Evolutionary conservation across 2,888 invertebrate species (phyloP).

Genomic region (Drosophila paracracens): DNA sequence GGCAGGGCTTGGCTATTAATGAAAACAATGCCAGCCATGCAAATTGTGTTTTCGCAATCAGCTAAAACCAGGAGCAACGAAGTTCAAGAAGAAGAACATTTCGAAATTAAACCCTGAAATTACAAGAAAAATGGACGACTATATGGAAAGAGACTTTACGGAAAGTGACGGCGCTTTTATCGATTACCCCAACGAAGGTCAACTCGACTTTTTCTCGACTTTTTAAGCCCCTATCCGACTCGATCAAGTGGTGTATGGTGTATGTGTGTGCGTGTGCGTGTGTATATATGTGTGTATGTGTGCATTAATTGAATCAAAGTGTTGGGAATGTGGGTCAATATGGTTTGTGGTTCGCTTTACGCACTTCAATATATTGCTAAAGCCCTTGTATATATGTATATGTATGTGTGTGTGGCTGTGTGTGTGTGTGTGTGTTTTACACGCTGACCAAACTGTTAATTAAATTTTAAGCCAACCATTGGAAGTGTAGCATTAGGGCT

Average conservation of each 20-base stretch:
- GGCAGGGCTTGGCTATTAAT: constrained; percentile 70
- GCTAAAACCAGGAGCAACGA: constrained; percentile 26
- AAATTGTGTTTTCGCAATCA: constrained; percentile 49
- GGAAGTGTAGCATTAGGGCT: not conserved
- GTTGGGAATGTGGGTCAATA: constrained; percentile 48
- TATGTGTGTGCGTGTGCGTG: too few relatives aligned
- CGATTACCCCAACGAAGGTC: constrained; percentile 50
- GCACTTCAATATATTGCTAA: constrained; percentile 18
- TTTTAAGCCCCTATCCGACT: not conserved
- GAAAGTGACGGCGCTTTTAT: constrained; percentile 20
- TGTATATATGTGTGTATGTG: not conserved
- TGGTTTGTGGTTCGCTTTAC: constrained; percentile 33
- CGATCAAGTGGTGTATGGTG: not conserved
- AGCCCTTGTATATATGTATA: not conserved
- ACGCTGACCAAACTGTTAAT: constrained; percentile 57
- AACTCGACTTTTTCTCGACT: constrained; percentile 13
- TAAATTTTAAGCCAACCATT: constrained; percentile 57
- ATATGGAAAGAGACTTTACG: constrained; percentile 4
- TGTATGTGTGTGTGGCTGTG: not conserved
- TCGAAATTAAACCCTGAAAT: constrained; percentile 62
- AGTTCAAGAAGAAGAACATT: constrained; percentile 17
- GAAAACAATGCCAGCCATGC: constrained; percentile 48
- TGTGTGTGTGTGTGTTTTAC: constrained; percentile 22
- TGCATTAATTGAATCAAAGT: constrained; percentile 50
- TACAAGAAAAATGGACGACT: constrained; percentile 31